Base-by-base conservation (phyloP, 2,888 invertebrate species). In the Scotopteryx bipunctaria region DNA sequence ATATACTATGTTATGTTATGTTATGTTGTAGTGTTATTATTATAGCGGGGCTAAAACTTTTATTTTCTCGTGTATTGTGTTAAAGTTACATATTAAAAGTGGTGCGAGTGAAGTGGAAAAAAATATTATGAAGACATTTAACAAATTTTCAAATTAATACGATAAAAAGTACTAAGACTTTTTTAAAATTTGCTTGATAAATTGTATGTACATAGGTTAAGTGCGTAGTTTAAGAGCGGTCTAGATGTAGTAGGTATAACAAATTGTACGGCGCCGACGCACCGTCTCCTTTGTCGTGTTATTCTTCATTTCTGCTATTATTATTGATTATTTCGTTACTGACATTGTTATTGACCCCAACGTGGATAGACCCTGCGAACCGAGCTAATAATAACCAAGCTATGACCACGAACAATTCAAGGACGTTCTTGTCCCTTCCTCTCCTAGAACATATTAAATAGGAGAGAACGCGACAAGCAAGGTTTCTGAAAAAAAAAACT, bases 211-310 rank as follows among this genome's bases (percentile, higher is more conserved):
- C 79, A 87, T 88, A 88, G 83, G 76, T 73, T 88, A 88, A 89
- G 88, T 37, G 47, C 71, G 79, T 85, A 85, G 82, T 61, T 61
- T 85, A 86, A 86, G 86, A 70, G 83, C 86, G 81, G 81, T 81
- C 73, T 88, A 88, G 88, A 83, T 86, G 88, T 90, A 90, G 87
- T 88, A 89, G 89, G 88, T 85, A 86, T 87, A 89, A 89, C 89
- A 86, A 90, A 89, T 88, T 89, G 86, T 83, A 80, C 61, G 80
- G 72, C 74, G 76, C 62, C 74, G 73, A 63, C 64, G 70, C 72
- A 50, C 55, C 63, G 67, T 69, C 61, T 68, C 68, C 73, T 77
- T 66, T 60, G 67, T 68, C 73, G 76, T 77, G 75, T 77, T 76
- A 71, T 65, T 71, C 42, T 71, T 71, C 70, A 68, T 71, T 72